Evolutionary conservation across 2,888 invertebrate genomes (phyloP).

Genomic region (Meghimatium bilineatum): DNA sequence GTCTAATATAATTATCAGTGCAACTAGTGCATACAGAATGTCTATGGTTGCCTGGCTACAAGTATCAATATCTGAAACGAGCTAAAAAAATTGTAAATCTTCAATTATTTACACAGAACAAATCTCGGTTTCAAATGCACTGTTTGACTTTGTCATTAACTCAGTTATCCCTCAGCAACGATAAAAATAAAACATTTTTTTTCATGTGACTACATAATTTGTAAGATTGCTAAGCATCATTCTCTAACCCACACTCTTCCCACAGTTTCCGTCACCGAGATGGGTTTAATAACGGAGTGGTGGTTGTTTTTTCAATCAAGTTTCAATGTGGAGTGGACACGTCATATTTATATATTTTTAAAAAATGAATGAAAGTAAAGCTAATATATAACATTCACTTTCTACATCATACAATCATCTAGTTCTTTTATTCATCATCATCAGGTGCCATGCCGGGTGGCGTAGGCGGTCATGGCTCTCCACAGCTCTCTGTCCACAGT

Average conservation of each 20-base stretch:
- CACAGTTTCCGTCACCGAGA: too few relatives aligned
- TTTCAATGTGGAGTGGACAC: too few relatives aligned
- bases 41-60: neutral
- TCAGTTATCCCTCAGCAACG: neutral
- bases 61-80: neutral
- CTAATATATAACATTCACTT: too few relatives aligned
- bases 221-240: neutral
- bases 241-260: neutral
- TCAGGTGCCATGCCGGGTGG: too few relatives aligned
- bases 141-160: slow-evolving; percentile 1
- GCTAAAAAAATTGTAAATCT: neutral
- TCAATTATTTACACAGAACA: neutral
- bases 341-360: too few relatives aligned
- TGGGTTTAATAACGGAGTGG: too few relatives aligned
- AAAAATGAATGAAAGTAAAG: too few relatives aligned
- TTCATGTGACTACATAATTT: slow-evolving; percentile 1
- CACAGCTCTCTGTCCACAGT: too few relatives aligned
- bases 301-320: too few relatives aligned
- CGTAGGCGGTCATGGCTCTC: too few relatives aligned
- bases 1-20: slow-evolving; percentile 1
- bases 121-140: neutral
- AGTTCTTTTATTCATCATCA: too few relatives aligned
- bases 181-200: neutral
- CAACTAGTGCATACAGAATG: neutral
- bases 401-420: too few relatives aligned